Evolutionary conservation across 2,888 invertebrate species (phyloP).

Genomic region (Phragmatobia fuliginosa): DNA sequence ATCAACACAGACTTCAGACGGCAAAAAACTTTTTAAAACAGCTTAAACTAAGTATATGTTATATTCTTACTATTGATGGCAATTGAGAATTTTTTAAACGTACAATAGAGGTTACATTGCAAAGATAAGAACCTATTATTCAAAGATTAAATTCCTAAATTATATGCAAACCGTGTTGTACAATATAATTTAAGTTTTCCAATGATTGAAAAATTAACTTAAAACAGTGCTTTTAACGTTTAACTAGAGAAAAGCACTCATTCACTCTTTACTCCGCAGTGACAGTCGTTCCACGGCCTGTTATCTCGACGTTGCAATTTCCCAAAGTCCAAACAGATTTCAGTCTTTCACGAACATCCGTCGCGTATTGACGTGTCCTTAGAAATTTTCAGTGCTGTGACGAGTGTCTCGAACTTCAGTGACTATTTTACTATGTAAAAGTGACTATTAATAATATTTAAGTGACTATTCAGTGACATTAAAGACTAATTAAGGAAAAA

Average conservation of each 20-base stretch:
- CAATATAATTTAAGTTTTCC: not conserved
- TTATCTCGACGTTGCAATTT: slow-evolving; percentile 6
- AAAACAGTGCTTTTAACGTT: not conserved
- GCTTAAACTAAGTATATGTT: not conserved
- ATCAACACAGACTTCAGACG: not conserved
- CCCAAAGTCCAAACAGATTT: not conserved
- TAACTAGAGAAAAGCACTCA: not conserved
- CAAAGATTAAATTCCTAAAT: not conserved
- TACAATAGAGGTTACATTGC: not conserved
- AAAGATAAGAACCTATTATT: not conserved
- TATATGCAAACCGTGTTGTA: not conserved
- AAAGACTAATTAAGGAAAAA: not conserved
- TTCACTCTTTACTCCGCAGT: not conserved
- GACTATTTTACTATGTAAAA: not conserved
- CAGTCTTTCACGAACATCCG: slow-evolving; percentile 8
- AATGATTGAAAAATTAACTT: too few relatives aligned
- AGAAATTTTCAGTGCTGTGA: not conserved
- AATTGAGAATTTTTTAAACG: not conserved
- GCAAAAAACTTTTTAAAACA: not conserved
- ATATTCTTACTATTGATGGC: not conserved
- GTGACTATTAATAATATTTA: not conserved
- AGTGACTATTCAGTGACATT: too few relatives aligned
- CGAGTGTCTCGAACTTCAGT: slow-evolving; percentile 8
- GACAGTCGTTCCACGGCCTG: not conserved
- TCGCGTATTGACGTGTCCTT: slow-evolving; percentile 4